A percentile compares a stretch with the other conserved stretches of the same genome.
Evolutionary conservation across 2,113 vertebrate species (phyloP).

Genomic region (Sialia sialis): DNA sequence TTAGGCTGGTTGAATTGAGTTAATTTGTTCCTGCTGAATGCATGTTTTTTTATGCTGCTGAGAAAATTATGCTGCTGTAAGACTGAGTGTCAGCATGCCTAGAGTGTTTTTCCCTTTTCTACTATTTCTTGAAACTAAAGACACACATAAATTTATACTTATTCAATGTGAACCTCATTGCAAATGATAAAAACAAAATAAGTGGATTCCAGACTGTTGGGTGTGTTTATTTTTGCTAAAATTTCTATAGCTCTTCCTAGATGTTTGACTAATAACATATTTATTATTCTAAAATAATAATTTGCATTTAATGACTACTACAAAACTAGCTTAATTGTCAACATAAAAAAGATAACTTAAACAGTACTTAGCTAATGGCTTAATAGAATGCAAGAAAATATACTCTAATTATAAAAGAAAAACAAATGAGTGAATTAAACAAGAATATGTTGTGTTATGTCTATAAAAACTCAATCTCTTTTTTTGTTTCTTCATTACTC

Average conservation of each 20-base stretch:
- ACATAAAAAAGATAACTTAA: not conserved
- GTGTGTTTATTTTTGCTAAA: not conserved
- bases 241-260: not conserved
- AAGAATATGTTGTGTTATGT: not conserved
- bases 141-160: not conserved
- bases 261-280: not conserved
- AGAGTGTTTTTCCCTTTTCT: not conserved
- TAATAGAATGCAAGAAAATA: not conserved
- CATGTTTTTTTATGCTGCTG: not conserved
- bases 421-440: not conserved
- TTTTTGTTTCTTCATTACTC: constrained; percentile 30
- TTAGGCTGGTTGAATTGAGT: not conserved
- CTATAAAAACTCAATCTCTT: not conserved
- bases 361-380: not conserved
- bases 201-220: not conserved
- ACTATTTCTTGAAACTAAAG: not conserved
- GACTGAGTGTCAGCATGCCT: not conserved
- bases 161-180: not conserved
- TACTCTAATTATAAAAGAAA: not conserved
- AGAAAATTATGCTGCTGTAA: constrained; percentile 9
- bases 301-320: not conserved
- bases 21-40: constrained; percentile 45
- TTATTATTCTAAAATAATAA: constrained; percentile 6
- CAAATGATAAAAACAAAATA: not conserved
- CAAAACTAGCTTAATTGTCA: not conserved